phyloP scores from a whole-genome alignment of 2,888 invertebrate genomes.

The Lithophane socia region DNA sequence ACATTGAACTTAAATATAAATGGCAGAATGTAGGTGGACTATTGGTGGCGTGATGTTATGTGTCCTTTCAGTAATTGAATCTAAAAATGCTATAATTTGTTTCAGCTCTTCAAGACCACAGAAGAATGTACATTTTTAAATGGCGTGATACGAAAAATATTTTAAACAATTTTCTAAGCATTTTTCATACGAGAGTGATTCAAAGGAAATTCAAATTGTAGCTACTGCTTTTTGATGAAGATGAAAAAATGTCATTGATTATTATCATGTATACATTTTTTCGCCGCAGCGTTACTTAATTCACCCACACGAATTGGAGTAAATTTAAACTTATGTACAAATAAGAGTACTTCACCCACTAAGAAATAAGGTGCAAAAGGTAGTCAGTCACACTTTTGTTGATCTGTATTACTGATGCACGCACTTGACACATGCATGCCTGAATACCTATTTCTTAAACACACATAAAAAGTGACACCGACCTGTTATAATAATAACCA shows the following conservation, averaged over 20 bases:
- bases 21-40: neutral
- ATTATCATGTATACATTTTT: neutral
- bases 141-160: slow-evolving; percentile 43
- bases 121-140: slow-evolving; percentile 56
- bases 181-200: neutral
- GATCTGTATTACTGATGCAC: neutral
- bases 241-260: neutral
- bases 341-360: neutral
- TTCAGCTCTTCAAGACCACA: slow-evolving; percentile 50
- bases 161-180: slow-evolving; percentile 25
- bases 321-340: neutral
- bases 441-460: neutral
- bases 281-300: neutral
- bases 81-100: slow-evolving; percentile 2
- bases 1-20: neutral
- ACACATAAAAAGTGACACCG: neutral
- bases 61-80: neutral
- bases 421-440: neutral
- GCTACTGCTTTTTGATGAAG: neutral
- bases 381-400: neutral
- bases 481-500: neutral
- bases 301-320: neutral
- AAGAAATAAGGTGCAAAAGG: neutral
- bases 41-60: neutral
- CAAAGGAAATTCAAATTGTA: slow-evolving; percentile 4